Evolutionary conservation across 2,888 invertebrate genomes (phyloP), one percentile per base, ranked within the genome.

Genomic region (Drosophila putrida): DNA sequence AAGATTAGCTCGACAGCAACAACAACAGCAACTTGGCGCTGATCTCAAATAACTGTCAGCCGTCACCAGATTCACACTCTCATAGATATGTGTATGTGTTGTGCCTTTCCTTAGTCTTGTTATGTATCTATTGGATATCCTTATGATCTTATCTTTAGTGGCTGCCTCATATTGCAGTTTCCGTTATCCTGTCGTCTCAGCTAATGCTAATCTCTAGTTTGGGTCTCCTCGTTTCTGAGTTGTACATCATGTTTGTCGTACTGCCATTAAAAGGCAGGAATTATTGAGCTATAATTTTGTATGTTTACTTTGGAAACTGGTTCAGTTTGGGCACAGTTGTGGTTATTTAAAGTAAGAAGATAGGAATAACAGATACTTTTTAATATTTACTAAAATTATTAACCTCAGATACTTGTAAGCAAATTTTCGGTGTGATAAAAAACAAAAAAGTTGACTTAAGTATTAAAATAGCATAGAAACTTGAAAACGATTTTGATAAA

Each of bases 111-210:
- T 39, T 62, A 59, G 80, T 67, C 75, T 62, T 73, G 67, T 75
- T 72, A 65, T 65, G 25, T 63, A 73, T 74, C 71, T 67, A 71
- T 77, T 69, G 73, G 61, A 66, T 65, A 60, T 80, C 53, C 47
- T 38, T 15, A 35, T 69, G 86, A 83, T 83, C 79, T 62, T 81
- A 83, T 83, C 86, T 83, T 47, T 67, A 79, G 71, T 71, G 69
- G 46, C 83, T 72, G 74, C 67, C 69, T 83, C 82, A 47, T 39
- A 55, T 82, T 78, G 71, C 86, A 71, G 61, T 67, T 78, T 74
- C 77, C 66, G 60, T 59, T 75, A 9, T 15, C 13, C 33, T 46
- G 13, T n/a, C 28, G 4, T 28, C 13, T 35, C 20, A 47, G 63
- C 43, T 49, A 46, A 46, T 41, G 54, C 53, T 68, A 73, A 72